A percentile compares a stretch with the other conserved stretches of the same genome.
Conservation (phyloP, 2,888 invertebrate species). For the Fragum whitleyi region DNA sequence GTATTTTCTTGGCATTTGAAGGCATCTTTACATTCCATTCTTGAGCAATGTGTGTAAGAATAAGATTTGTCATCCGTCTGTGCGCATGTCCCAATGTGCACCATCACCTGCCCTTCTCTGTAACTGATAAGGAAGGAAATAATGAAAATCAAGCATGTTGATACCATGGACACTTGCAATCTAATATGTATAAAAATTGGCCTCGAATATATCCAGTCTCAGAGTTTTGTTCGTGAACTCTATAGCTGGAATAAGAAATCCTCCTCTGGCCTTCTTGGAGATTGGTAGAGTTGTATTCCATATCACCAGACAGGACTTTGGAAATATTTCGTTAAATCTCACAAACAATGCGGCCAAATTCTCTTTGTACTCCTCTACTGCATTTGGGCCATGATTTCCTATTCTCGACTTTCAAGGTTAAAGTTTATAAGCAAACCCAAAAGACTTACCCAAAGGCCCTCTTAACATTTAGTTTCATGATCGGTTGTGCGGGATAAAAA, state of each 20-base stretch:
- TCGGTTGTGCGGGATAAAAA: too few species aligned
- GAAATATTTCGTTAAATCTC: constrained; percentile 81
- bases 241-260: constrained; percentile 86
- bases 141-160: constrained; percentile 87
- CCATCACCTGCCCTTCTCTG: constrained; percentile 86
- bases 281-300: constrained; percentile 87
- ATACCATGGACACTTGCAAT: too few species aligned
- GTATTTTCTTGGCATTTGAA: too few species aligned
- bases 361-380: constrained; percentile 84
- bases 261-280: constrained; percentile 85
- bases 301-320: constrained; percentile 85
- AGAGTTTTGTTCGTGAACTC: constrained; percentile 85
- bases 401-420: too few species aligned
- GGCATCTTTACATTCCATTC: constrained; percentile 86
- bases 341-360: constrained; percentile 85
- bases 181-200: constrained; percentile 86
- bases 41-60: constrained; percentile 88
- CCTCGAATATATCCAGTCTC: constrained; percentile 86
- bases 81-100: constrained; percentile 86
- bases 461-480: too few species aligned
- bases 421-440: too few species aligned
- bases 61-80: too few species aligned
- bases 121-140: constrained; percentile 85
- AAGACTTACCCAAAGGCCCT: too few species aligned
- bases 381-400: constrained; percentile 83